Conservation (phyloP, 1,140 invertebrate genomes). For the Scaptomyza pallida region DNA sequence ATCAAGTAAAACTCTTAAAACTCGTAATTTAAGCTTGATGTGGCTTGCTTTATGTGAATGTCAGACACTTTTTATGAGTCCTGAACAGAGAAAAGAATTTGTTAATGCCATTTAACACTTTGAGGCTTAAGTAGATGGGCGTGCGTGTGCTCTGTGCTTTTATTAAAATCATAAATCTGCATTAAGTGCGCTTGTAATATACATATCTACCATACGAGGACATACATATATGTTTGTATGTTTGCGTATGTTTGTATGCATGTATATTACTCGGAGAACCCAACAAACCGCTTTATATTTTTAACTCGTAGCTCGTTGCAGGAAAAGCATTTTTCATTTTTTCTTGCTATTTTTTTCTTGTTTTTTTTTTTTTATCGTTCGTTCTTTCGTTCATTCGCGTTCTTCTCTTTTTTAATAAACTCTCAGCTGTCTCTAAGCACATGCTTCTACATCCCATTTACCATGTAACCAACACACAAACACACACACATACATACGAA, state of each 20-base stretch:
- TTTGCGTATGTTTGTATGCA: conserved; percentile 30
- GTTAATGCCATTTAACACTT: conserved; percentile 62
- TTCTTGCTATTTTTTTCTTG: conserved; percentile 52
- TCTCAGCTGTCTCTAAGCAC: conserved; percentile 56
- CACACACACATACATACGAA: conserved; percentile 2
- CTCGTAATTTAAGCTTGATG: too few relatives aligned
- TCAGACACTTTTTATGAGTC: too few relatives aligned
- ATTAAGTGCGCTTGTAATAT: conserved; percentile 50
- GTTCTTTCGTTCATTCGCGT: conserved; percentile 25
- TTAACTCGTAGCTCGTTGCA: conserved; percentile 26
- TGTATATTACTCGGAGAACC: background rate
- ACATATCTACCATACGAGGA: too few relatives aligned
- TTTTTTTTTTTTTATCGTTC: too few relatives aligned
- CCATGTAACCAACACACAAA: conserved; percentile 12
- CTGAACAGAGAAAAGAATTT: conserved; percentile 17
- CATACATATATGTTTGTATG: conserved; percentile 23
- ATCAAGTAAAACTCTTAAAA: too few relatives aligned
- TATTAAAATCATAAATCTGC: conserved; percentile 81
- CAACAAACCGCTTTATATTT: conserved; percentile 55
- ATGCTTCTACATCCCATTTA: conserved; percentile 48
- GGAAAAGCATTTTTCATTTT: conserved; percentile 74
- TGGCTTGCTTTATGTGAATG: background rate
- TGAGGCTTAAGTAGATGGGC: conserved; percentile 35
- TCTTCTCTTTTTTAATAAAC: conserved; percentile 75
- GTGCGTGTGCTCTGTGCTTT: conserved; percentile 29